These are phyloP conservation scores for Pteronura brasiliensis DNA, from an alignment of 2,113 vertebrate species.

Conservation along the genomic window DNA sequence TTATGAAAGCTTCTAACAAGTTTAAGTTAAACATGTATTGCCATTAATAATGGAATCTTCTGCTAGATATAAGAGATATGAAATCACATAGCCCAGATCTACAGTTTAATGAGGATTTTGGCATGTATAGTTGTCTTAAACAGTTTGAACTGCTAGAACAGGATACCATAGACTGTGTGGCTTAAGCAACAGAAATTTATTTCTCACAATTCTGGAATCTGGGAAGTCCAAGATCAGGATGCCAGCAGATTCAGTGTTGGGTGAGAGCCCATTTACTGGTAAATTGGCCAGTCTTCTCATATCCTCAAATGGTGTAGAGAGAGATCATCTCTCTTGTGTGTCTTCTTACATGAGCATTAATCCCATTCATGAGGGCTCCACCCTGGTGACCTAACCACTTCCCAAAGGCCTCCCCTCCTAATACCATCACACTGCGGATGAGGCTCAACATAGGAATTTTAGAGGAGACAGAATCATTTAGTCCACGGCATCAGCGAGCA, in stretches of 20 bases:
- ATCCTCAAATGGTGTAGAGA: neutral
- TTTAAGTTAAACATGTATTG: neutral
- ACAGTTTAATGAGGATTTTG: neutral
- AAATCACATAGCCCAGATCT: neutral
- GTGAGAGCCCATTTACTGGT: neutral
- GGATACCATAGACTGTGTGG: no score
- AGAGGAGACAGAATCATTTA: neutral
- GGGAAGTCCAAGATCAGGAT: neutral
- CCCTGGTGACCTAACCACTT: neutral
- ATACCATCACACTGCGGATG: neutral
- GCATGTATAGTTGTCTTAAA: neutral
- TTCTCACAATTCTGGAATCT: neutral
- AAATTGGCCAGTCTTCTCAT: neutral
- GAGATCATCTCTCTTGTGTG: neutral
- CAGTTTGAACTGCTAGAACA: neutral
- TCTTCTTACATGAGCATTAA: neutral
- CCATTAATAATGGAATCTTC: neutral
- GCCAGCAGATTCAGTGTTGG: neutral
- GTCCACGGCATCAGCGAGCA: neutral
- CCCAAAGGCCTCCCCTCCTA: neutral
- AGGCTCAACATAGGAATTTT: neutral
- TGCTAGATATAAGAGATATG: neutral
- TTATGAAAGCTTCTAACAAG: neutral
- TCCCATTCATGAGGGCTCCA: neutral
- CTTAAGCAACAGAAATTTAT: neutral